These are phyloP conservation scores for Globicephala melas DNA, from an alignment of 2,113 vertebrate genomes.

Conservation along the genomic window DNA sequence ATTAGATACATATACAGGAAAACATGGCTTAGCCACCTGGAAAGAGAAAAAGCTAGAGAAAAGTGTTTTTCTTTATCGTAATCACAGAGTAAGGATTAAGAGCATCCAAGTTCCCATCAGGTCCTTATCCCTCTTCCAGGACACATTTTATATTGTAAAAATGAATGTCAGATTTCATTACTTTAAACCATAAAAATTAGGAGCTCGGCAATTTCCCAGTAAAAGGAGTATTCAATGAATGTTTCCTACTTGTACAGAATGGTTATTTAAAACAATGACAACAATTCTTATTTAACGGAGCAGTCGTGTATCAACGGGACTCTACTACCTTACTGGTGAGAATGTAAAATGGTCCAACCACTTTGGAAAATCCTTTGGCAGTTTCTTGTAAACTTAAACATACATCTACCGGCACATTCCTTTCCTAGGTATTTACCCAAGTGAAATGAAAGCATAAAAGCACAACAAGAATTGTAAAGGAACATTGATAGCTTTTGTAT, in stretches of 20 bases:
- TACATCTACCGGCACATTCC: too few relatives aligned
- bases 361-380: too few relatives aligned
- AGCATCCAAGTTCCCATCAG: not conserved
- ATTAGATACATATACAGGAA: not conserved
- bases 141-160: not conserved
- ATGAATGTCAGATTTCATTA: not conserved
- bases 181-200: not conserved
- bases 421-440: too few relatives aligned
- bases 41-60: not conserved
- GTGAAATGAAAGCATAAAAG: too few relatives aligned
- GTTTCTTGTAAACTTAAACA: too few relatives aligned
- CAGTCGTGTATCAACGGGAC: not conserved
- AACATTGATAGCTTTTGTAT: too few relatives aligned
- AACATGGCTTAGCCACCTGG: not conserved
- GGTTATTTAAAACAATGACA: not conserved
- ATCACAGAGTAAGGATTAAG: not conserved
- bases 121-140: not conserved
- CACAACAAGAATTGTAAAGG: too few relatives aligned
- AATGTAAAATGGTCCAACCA: too few relatives aligned
- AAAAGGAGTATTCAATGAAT: not conserved
- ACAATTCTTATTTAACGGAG: not conserved
- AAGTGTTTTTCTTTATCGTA: not conserved
- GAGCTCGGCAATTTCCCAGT: not conserved
- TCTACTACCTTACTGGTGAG: not conserved
- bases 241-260: not conserved